Evolutionary conservation across 2,888 invertebrate genomes (phyloP), one percentile per base, ranked within the genome.

Genomic region (Colletes collaris): DNA sequence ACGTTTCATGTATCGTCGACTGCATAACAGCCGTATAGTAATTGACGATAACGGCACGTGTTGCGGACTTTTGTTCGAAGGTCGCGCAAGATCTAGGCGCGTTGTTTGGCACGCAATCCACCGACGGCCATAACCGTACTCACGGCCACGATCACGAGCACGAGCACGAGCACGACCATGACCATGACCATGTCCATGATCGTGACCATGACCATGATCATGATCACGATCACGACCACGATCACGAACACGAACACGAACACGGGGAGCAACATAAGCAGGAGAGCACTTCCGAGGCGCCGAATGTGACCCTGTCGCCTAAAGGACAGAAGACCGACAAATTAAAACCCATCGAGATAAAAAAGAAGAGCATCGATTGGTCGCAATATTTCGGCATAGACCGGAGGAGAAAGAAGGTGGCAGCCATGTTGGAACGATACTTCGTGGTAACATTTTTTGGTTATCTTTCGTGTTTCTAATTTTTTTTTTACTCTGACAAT

Each of bases 351-450:
- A 94, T 95, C 55, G 93, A 94, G 40, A 92, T 97, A 7, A 95
- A 96, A 81, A 97, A 97, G 93, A 97, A 97, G 92, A 97, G 97
- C 0, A 95, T 97, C 77, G 96, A 97, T 89, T 98, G 97, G 97
- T 96, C 97, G 0, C 96, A 97, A 87, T 97, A 98, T 90, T 97
- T 97, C 89, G 98, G 98, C 0, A 95, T 97, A 79, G 97, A 98
- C 91, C 95, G 96, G 81, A 95, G 97, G 76, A 95, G 95, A 92
- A 97, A 96, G 92, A 96, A 96, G 88, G 27, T 27, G 27, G 27
- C 27, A 27, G 27, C 27, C 27, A 91, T 95, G 75, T 89, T 95
- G 79, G 94, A 95, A 83, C 93, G 94, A 76, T 95, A 95, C 85
- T 94, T 95, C 87, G 94, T 94, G 89, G 94, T 94, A 83, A 67